phyloP scores from a whole-genome alignment of 1,140 invertebrate species.

The Aphelenchoides fujianensis region DNA sequence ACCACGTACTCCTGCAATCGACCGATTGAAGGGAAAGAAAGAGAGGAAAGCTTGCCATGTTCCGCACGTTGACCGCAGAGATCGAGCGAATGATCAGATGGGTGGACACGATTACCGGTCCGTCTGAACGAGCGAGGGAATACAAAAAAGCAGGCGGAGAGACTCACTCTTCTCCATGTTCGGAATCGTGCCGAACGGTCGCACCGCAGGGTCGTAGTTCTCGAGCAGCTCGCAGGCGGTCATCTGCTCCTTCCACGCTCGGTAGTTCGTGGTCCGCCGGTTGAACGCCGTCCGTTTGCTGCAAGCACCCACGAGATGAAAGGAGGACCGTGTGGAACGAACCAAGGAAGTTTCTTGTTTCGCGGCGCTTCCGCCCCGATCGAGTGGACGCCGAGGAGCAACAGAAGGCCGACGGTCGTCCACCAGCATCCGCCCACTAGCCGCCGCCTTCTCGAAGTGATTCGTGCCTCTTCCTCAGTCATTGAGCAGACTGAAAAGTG shows the following conservation, averaged over 20 bases:
- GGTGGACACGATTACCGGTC: slow-evolving; percentile 56
- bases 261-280: slow-evolving; percentile 58
- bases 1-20: slow-evolving; percentile 58
- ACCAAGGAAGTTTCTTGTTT: too few species aligned
- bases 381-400: too few species aligned
- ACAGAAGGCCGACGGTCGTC: too few species aligned
- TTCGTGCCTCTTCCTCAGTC: too few species aligned
- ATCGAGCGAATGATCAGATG: slow-evolving; percentile 55
- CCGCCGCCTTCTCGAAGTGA: too few species aligned
- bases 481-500: too few species aligned
- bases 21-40: slow-evolving; percentile 21
- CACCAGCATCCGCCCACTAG: too few species aligned
- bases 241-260: slow-evolving; percentile 61
- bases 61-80: slow-evolving; percentile 56
- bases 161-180: slow-evolving; percentile 50
- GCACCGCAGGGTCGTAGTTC: slow-evolving; percentile 56
- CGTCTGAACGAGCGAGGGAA: slow-evolving; percentile 44
- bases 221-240: slow-evolving; percentile 61
- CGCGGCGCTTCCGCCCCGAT: too few species aligned
- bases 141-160: background rate
- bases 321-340: too few species aligned
- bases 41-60: slow-evolving; percentile 49
- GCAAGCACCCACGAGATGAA: too few species aligned
- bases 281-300: slow-evolving; percentile 59
- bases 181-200: slow-evolving; percentile 52